A percentile compares a stretch with the other conserved stretches of the same genome.
phyloP scores from a whole-genome alignment of 2,113 vertebrate genomes.

The Dolichotis patagonum region DNA sequence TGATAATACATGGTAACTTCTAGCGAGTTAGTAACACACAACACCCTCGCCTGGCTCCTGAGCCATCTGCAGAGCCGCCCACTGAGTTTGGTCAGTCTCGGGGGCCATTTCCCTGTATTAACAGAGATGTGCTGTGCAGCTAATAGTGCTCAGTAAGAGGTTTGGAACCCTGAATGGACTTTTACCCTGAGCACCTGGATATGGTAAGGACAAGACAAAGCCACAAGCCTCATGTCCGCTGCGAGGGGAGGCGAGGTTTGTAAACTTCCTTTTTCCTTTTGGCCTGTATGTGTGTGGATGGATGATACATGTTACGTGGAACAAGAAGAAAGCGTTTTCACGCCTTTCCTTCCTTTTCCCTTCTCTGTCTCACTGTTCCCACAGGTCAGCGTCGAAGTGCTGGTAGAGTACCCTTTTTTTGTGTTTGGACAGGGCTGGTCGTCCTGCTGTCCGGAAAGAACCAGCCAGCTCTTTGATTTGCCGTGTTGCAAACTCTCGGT shows the following conservation, averaged over 20 bases:
- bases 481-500: constrained; percentile 98
- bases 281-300: too few relatives aligned
- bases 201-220: not conserved
- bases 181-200: not conserved
- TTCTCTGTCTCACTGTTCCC: constrained; percentile 72
- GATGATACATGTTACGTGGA: not conserved
- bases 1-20: not conserved
- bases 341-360: not conserved
- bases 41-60: not conserved
- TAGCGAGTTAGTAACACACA: not conserved
- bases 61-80: not conserved
- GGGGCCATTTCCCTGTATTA: not conserved
- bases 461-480: constrained; percentile 97
- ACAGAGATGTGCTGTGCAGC: not conserved
- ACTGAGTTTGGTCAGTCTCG: accelerated
- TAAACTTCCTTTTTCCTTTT: not conserved
- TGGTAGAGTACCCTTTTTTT: constrained; percentile 99
- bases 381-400: constrained; percentile 98
- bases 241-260: not conserved
- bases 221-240: not conserved
- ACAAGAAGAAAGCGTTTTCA: constrained; percentile 2
- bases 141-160: not conserved
- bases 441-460: constrained; percentile 98
- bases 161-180: not conserved
- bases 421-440: constrained; percentile 99